Base-by-base conservation (phyloP, 2,888 invertebrate genomes). In the Dolichomitus sp. region DNA sequence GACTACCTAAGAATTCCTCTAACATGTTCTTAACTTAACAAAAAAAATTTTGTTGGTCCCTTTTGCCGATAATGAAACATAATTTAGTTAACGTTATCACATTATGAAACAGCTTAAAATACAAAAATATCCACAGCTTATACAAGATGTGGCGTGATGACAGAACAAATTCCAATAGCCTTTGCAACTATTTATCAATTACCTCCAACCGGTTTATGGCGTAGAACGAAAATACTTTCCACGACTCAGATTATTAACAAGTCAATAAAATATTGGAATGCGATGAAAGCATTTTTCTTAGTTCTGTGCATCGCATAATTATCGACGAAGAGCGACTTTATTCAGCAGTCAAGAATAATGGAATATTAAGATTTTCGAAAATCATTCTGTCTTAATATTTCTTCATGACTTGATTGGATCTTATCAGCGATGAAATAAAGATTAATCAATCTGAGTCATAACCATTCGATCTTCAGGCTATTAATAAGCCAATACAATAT, bases 161-260 rank as follows among this genome's bases (percentile, higher is more conserved):
- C 52, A 11, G 52, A 52, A 52, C 19, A 52, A 52, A 52, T 52
- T 52, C 52, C 52, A 52, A 52, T 52, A 0, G 23, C 12, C 23
- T 23, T 52, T 52, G 23, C 52, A 27, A 14, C 14, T 23, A 23
- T 23, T 23, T 52, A 11, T 52, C 52, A 52, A 23, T 52, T 52
- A 23, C 52, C 23, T 4, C 52, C 23, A 52, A 52, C 52, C 52
- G 52, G 52, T 52, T 52, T 52, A 9, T 23, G 3, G 23, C 52
- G 19, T 23, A 9, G 23, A 27, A 23, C 2, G 23, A 11, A 52
- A 52, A 23, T 52, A 52, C 52, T 52, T 52, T 4, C 2, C 12
- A 23, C 9, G 4, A 3, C 19, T 52, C 23, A 7, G 12, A 23
- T 11, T 11, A 23, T 52, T 52, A 23, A 11, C 11, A 9, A 9